A percentile compares a stretch with the other conserved stretches of the same genome.
These are phyloP conservation scores for Euzophera pinguis DNA, from an alignment of 2,888 invertebrate genomes.

Conservation along the genomic window DNA sequence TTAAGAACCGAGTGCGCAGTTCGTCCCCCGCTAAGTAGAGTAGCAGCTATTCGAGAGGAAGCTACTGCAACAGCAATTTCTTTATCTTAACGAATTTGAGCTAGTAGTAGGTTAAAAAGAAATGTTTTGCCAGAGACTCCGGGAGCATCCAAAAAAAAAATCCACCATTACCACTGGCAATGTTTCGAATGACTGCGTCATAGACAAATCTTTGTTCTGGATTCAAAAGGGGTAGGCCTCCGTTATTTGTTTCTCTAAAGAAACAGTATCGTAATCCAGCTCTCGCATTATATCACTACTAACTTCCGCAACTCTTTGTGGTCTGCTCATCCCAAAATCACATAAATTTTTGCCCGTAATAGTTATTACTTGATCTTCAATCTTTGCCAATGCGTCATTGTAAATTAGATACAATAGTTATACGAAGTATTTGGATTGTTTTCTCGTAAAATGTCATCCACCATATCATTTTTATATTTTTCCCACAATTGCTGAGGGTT, in stretches of 20 bases:
- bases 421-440: constrained; percentile 18
- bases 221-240: constrained; percentile 19
- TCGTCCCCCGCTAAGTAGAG: constrained; percentile 11
- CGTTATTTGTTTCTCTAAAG: constrained; percentile 21
- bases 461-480: constrained; percentile 17
- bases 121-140: constrained; percentile 22
- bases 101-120: not conserved
- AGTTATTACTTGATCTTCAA: constrained; percentile 23
- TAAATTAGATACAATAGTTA: constrained; percentile 22
- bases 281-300: constrained; percentile 22
- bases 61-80: constrained; percentile 22
- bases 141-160: constrained; percentile 17
- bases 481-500: constrained; percentile 20
- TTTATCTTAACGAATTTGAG: constrained; percentile 20
- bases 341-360: constrained; percentile 23
- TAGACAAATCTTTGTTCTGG: constrained; percentile 10
- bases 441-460: constrained; percentile 17
- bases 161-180: not conserved
- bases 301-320: constrained; percentile 21
- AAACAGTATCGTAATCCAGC: constrained; percentile 21
- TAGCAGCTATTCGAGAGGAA: constrained; percentile 20
- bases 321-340: constrained; percentile 25
- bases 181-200: constrained; percentile 7
- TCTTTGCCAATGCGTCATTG: constrained; percentile 22
- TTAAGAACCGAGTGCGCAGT: constrained; percentile 20